phyloP scores from a whole-genome alignment of 1,140 invertebrate genomes.

The Neoseiulus cucumeris region DNA sequence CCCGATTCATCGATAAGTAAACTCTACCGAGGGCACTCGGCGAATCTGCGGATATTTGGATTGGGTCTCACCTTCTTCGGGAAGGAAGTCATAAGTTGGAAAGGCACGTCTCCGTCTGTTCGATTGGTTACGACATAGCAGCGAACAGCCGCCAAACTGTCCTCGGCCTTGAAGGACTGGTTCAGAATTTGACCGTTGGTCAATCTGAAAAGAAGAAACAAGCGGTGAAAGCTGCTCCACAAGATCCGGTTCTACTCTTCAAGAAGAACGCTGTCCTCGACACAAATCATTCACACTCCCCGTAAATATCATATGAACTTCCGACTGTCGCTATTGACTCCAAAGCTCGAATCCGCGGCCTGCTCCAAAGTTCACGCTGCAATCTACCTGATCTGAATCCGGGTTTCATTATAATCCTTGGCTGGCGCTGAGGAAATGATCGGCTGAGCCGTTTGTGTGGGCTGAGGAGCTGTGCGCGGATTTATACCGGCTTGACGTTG shows the following conservation, averaged over 20 bases:
- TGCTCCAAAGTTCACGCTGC: background rate
- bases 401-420: background rate
- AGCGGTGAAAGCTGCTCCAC: too few species aligned
- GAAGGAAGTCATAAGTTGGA: constrained; percentile 6
- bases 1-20: too few species aligned
- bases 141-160: background rate
- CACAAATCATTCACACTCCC: too few species aligned
- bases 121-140: constrained; percentile 4
- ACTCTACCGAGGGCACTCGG: too few species aligned
- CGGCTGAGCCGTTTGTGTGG: background rate
- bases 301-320: too few species aligned
- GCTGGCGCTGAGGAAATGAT: background rate
- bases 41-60: too few species aligned
- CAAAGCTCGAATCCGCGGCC: too few species aligned
- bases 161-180: background rate
- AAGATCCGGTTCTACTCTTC: too few species aligned
- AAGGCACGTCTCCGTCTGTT: background rate
- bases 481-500: background rate
- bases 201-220: background rate
- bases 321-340: too few species aligned
- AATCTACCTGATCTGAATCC: background rate
- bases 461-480: background rate
- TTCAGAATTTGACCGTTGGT: background rate
- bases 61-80: background rate
- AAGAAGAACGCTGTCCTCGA: too few species aligned